Evolutionary conservation across 2,113 vertebrate genomes (phyloP).

Genomic region (Lasiurus borealis): DNA sequence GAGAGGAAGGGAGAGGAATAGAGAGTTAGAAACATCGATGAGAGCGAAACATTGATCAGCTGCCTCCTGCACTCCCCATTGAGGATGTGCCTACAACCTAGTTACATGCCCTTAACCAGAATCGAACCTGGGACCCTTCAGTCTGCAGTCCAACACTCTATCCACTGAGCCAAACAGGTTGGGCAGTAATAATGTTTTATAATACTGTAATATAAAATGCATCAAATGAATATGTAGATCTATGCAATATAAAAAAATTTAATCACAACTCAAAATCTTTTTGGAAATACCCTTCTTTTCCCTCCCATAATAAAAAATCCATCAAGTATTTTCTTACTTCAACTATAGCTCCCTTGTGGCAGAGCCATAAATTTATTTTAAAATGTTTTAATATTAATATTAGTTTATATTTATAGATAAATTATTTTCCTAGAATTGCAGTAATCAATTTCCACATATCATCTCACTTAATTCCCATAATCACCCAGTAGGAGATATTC

Average conservation of each 20-base stretch:
- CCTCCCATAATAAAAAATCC: neutral
- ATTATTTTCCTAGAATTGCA: neutral
- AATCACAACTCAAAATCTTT: slow-evolving; percentile 2
- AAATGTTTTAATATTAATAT: neutral
- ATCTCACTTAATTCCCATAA: neutral
- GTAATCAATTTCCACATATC: neutral
- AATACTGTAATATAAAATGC: neutral
- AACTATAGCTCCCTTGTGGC: neutral
- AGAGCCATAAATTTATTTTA: neutral
- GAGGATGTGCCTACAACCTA: no score
- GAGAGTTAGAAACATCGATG: no score
- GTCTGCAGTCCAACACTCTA: no score
- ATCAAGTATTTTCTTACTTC: neutral
- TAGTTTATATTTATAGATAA: neutral
- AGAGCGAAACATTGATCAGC: no score
- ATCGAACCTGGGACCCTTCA: no score
- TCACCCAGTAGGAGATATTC: neutral
- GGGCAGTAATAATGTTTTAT: neutral
- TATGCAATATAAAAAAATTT: neutral
- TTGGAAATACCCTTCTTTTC: neutral
- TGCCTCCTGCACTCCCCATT: no score
- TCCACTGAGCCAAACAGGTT: no score
- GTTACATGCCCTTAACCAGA: no score
- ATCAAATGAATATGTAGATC: neutral
- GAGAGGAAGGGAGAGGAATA: no score